A percentile compares a stretch with the other conserved stretches of the same genome.
phyloP scores from a whole-genome alignment of 2,888 invertebrate genomes.

The Ormia ochracea region DNA sequence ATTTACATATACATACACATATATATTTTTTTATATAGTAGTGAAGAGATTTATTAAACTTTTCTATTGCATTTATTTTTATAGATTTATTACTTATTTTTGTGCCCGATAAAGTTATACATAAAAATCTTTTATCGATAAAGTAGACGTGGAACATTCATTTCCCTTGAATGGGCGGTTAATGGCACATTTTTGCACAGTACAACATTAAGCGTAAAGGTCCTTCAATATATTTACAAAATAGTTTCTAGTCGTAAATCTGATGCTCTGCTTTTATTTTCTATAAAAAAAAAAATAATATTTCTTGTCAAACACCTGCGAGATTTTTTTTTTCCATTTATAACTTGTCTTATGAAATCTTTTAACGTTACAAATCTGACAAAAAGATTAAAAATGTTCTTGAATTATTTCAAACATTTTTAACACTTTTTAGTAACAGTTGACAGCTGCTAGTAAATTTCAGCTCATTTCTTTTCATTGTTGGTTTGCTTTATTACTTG shows the following conservation, averaged over 20 bases:
- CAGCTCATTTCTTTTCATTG: conserved; percentile 11
- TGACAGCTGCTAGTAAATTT: conserved; percentile 57
- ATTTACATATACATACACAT: too few species aligned
- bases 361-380: neutral
- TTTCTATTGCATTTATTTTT: neutral
- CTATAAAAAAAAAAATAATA: conserved; percentile 25
- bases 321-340: conserved; percentile 9
- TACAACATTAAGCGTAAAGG: neutral
- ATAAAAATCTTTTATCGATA: neutral
- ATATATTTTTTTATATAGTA: too few species aligned
- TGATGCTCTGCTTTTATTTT: conserved; percentile 4
- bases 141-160: neutral
- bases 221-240: conserved; percentile 40
- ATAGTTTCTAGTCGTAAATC: conserved; percentile 9
- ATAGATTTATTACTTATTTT: neutral
- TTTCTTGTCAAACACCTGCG: conserved; percentile 56
- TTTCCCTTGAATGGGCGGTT: neutral
- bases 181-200: neutral
- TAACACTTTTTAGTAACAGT: conserved; percentile 45
- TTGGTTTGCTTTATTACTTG: neutral
- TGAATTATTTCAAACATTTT: conserved; percentile 25
- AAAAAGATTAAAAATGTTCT: neutral
- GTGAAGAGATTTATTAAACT: too few species aligned
- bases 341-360: conserved; percentile 38
- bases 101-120: neutral